These are phyloP conservation scores for Phyllotreta striolata DNA, from an alignment of 2,888 invertebrate genomes.

Conservation along the genomic window DNA sequence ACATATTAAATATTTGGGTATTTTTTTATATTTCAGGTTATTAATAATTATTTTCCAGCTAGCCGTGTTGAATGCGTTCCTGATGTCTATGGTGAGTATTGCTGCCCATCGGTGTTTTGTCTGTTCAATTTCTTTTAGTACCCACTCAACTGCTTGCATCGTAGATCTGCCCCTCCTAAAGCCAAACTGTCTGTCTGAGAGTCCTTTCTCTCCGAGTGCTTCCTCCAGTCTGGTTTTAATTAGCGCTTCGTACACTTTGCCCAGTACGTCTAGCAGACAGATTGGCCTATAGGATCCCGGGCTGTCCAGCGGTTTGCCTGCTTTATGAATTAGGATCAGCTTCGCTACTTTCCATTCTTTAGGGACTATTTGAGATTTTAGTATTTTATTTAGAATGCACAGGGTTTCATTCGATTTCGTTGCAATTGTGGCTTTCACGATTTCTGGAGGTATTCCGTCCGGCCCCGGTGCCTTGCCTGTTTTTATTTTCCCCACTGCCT, in stretches of 20 bases:
- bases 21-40: constrained; percentile 8
- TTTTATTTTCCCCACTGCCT: background rate
- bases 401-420: background rate
- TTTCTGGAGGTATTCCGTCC: too few relatives aligned
- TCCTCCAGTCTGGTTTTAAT: constrained; percentile 21
- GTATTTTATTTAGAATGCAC: background rate
- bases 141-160: background rate
- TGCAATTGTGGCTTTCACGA: too few relatives aligned
- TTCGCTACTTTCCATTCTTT: constrained; percentile 35
- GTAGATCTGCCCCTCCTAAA: constrained; percentile 10
- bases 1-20: constrained; percentile 4
- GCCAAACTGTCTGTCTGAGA: constrained; percentile 11
- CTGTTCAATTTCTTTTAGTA: background rate
- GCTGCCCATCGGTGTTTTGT: background rate
- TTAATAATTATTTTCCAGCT: constrained; percentile 27
- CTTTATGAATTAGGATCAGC: constrained; percentile 25
- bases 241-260: constrained; percentile 31
- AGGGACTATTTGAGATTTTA: background rate
- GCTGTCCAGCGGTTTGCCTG: background rate
- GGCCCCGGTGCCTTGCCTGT: too few relatives aligned
- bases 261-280: constrained; percentile 28
- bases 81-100: constrained; percentile 28
- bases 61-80: constrained; percentile 39
- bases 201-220: background rate
- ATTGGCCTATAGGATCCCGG: constrained; percentile 25